Evolutionary conservation across 2,797 vertebrate genomes (phyloP), one percentile per base, ranked within the genome.

Genomic region (Sphenopsis melanotis): DNA sequence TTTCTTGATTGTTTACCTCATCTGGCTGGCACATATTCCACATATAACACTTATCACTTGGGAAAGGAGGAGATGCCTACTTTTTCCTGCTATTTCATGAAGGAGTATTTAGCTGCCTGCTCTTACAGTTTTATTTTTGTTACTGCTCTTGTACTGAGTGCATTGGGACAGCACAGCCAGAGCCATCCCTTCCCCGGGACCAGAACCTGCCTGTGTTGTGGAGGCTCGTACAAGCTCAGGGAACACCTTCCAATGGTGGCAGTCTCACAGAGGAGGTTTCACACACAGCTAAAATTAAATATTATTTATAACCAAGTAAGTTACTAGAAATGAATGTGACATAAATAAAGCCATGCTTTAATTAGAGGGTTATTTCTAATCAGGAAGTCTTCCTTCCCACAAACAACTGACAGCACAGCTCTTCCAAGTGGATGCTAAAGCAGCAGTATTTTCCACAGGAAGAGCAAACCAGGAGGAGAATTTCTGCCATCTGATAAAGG

Each of bases 121-220:
- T 71, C 22, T 64, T 68, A 12, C 2, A 32, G 8, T 11, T 29
- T 23, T 34, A 20, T 56, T 77, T 37, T 55, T 26, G 19, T 34
- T 10, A 3, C 36, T 42, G 3, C 9, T 63, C 13, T 49, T 23
- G 42, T 53, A 6, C 6, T 6, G n/a, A 56, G 41, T n/a, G 24
- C 23, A 5, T 11, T 46, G 64, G 36, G 22, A 53, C 22, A 53
- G 26, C 44, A 23, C 22, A 71, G 49, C 57, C 34, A 57, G 49
- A 68, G 46, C n/a, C 4, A 19, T 37, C 41, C 9, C 24, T 22
- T 49, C n/a, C 36, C 26, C 0, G 0, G 15, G 55, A 52, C 29
- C 71, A 55, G 32, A 41, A 27, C 24, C 47, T 59, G 37, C n/a
- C 36, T 74, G 44, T 12, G 11, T 3, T 15, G 23, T 26, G 7